Percentiles rank a stretch among this genome's conserved stretches.
Evolutionary conservation across 2,113 vertebrate genomes (phyloP).

Genomic region (Indicator indicator): DNA sequence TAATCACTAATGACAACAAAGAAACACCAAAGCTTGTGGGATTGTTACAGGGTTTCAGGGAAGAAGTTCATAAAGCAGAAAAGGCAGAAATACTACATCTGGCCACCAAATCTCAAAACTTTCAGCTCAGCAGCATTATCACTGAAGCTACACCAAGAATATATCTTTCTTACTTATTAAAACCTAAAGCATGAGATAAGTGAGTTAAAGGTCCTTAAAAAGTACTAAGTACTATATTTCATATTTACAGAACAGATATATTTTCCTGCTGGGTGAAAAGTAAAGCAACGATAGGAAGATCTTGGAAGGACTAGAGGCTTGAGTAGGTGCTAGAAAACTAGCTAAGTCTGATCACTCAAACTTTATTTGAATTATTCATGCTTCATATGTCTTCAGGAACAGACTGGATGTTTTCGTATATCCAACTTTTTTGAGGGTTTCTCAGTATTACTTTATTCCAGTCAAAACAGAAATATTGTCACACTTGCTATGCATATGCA

Average conservation of each 20-base stretch:
- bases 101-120: neutral
- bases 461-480: neutral
- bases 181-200: neutral
- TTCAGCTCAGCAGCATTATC: neutral
- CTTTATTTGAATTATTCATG: neutral
- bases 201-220: neutral
- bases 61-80: neutral
- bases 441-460: neutral
- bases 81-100: neutral
- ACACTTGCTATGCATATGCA: neutral
- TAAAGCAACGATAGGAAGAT: neutral
- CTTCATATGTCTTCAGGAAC: neutral
- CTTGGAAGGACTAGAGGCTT: neutral
- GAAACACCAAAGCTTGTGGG: neutral
- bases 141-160: neutral
- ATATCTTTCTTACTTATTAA: neutral
- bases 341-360: neutral
- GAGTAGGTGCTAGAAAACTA: neutral
- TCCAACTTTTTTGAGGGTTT: neutral
- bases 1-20: constrained; percentile 24
- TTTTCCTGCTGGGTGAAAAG: neutral
- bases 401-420: neutral
- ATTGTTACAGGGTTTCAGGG: neutral
- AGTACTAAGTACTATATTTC: neutral
- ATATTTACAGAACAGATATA: neutral